A percentile compares a stretch with the other conserved stretches of the same genome.
Evolutionary conservation across 2,888 invertebrate species (phyloP).

Genomic region (Cheilosia vulpina): DNA sequence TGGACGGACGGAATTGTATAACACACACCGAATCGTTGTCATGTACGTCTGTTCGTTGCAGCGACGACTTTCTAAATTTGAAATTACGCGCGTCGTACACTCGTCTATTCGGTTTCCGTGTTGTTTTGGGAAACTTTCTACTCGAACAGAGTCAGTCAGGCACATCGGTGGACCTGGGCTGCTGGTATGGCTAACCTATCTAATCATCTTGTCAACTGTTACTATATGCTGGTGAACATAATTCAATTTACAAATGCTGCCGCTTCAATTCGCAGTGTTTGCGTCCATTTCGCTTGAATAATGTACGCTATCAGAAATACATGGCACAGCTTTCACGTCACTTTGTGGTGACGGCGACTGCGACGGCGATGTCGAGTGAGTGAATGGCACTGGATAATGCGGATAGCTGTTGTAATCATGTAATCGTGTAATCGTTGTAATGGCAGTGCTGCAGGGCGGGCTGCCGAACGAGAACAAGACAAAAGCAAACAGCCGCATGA

Average conservation of each 20-base stretch:
- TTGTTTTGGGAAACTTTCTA: conserved; percentile 67
- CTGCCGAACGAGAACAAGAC: conserved; percentile 4
- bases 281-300: conserved; percentile 59
- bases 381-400: conserved; percentile 34
- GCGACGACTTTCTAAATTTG: conserved; percentile 71
- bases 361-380: conserved; percentile 27
- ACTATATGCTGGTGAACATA: conserved; percentile 50
- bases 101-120: conserved; percentile 31
- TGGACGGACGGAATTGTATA: conserved; percentile 58
- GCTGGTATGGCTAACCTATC: conserved; percentile 36
- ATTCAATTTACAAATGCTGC: conserved; percentile 70
- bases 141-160: background rate
- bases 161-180: background rate
- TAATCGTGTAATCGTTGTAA: conserved; percentile 22
- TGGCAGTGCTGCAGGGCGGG: conserved; percentile 3
- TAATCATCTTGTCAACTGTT: conserved; percentile 73
- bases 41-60: conserved; percentile 21
- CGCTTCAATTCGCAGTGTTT: conserved; percentile 16
- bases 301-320: conserved; percentile 34
- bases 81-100: conserved; percentile 35
- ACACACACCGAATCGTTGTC: conserved; percentile 16
- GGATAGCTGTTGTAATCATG: background rate
- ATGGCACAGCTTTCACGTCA: conserved; percentile 38
- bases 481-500: conserved; percentile 37
- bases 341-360: conserved; percentile 3